Evolutionary conservation across 2,888 invertebrate species (phyloP), one percentile per base, ranked within the genome.

Genomic region (Lithosia quadra): DNA sequence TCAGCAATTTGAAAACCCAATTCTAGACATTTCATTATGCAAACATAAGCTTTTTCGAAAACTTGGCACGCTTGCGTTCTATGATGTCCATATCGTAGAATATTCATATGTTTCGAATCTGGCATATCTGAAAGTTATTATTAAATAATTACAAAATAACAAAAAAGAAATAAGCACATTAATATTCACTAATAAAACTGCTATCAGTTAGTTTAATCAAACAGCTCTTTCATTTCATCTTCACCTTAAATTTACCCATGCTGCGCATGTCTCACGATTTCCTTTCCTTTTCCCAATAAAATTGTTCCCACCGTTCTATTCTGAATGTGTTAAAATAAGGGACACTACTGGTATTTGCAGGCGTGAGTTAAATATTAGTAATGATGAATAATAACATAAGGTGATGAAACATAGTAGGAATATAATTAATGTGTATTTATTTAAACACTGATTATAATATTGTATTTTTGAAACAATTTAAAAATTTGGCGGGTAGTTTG

Each of bases 41-140:
- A 94, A 9, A 88, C 13, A 77, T 84, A 93, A 5, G 90, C 83
- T 75, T 85, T 86, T 63, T 86, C 75, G 59, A 86, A 92, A 53
- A 84, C 73, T 36, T 69, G 34, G 69, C 93, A 94, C 1, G 85
- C 85, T 2, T 85, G 57, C n/a, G 84, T 89, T 70, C 75, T 78
- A 24, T 93, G 93, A 75, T 90, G 90, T 24, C 93, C 93, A 72
- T 91, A 92, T 53, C 92, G 90, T 56, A 91, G 78, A 18, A 80
- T 77, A 71, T 82, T 13, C 11, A 53, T 58, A 73, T 82, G 80
- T 22, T 76, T 71, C 18, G 71, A 53, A 33, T 74, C 66, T 67
- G 71, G n/a, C 43, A 21, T 24, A 53, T 58, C 66, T 69, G 43
- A 69, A 69, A 66, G n/a, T 43, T 0, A n/a, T 36, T 0, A 36